These are phyloP conservation scores for Caenorhabditis sp. DNA, from an alignment of 2,888 invertebrate genomes.

Conservation along the genomic window DNA sequence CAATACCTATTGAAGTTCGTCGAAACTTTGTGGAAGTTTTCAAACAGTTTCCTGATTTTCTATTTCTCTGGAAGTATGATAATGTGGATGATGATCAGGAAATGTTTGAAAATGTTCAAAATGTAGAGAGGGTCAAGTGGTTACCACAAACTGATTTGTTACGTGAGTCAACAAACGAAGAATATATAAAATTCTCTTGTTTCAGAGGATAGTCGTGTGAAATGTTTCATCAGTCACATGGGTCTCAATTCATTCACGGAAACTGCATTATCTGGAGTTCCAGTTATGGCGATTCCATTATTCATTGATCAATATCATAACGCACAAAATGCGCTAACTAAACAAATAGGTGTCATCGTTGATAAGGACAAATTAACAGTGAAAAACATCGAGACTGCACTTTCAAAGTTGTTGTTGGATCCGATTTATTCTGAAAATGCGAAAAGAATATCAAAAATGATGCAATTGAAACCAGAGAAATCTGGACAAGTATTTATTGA, in stretches of 20 bases:
- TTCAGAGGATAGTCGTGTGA: constrained; percentile 42
- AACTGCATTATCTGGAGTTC: constrained; percentile 46
- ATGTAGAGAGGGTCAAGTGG: constrained; percentile 53
- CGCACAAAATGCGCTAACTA: constrained; percentile 22
- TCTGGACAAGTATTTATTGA: constrained; percentile 28
- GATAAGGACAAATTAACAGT: constrained; percentile 22
- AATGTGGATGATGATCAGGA: constrained; percentile 26
- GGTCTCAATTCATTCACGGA: constrained; percentile 56
- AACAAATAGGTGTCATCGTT: constrained; percentile 26
- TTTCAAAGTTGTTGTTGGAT: constrained; percentile 19
- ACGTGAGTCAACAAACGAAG: constrained; percentile 1
- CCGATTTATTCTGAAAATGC: constrained; percentile 34
- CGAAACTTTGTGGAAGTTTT: constrained; percentile 47
- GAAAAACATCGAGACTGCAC: constrained; percentile 18
- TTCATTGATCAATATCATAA: constrained; percentile 53
- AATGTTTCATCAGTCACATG: constrained; percentile 53
- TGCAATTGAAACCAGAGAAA: constrained; percentile 28
- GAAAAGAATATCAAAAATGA: constrained; percentile 30
- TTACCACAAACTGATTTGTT: constrained; percentile 52
- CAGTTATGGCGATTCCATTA: constrained; percentile 48
- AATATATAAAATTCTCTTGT: not conserved
- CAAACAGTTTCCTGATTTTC: constrained; percentile 46
- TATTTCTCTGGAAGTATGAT: constrained; percentile 57
- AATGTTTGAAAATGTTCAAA: constrained; percentile 35
- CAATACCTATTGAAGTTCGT: constrained; percentile 41